Evolutionary conservation across 2,888 invertebrate genomes (phyloP).

Genomic region (Cheilosia urbana): DNA sequence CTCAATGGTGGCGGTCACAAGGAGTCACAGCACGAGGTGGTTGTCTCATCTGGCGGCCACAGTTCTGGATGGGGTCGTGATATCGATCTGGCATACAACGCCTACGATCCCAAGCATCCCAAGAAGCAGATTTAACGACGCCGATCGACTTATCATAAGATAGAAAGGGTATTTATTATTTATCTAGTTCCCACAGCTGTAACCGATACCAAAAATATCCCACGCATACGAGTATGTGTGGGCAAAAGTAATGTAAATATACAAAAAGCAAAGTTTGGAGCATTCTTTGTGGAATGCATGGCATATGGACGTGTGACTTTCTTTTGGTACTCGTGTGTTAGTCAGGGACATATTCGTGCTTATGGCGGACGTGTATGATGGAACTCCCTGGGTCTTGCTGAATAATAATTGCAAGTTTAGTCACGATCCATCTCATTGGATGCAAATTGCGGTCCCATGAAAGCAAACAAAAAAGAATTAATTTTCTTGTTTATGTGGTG

Average conservation of each 20-base stretch:
- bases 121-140: constrained; percentile 76
- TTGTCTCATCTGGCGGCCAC: constrained; percentile 88
- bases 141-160: background rate
- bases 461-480: constrained; percentile 26
- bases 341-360: background rate
- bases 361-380: background rate
- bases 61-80: constrained; percentile 90
- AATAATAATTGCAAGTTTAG: constrained; percentile 45
- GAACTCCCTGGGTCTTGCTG: constrained; percentile 27
- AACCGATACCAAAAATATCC: constrained; percentile 58
- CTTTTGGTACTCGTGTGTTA: constrained; percentile 23
- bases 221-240: background rate
- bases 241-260: constrained; percentile 54
- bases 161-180: constrained; percentile 38
- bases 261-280: constrained; percentile 22
- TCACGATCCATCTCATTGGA: constrained; percentile 51
- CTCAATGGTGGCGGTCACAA: constrained; percentile 87
- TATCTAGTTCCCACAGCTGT: constrained; percentile 44
- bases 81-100: constrained; percentile 87
- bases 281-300: constrained; percentile 39
- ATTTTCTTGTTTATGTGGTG: constrained; percentile 23
- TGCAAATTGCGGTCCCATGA: constrained; percentile 39
- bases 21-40: constrained; percentile 89
- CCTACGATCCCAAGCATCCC: constrained; percentile 83
- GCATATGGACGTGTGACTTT: constrained; percentile 49